These are phyloP conservation scores for Branchinecta lindahli DNA, from an alignment of 1,140 invertebrate genomes.

Conservation along the genomic window DNA sequence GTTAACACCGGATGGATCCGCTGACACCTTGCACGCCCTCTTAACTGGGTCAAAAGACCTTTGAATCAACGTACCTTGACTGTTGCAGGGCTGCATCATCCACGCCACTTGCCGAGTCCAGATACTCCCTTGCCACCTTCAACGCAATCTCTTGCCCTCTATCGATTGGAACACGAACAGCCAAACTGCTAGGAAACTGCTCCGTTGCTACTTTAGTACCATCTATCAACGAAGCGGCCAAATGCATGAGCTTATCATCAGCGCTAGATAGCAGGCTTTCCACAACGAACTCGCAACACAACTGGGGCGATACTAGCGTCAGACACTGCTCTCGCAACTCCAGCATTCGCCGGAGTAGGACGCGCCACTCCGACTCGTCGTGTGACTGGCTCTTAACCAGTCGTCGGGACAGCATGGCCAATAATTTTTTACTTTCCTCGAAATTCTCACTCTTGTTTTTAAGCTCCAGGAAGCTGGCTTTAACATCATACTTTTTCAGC, in stretches of 20 bases:
- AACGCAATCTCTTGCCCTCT: slow-evolving; percentile 40
- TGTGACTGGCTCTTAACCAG: slow-evolving; percentile 34
- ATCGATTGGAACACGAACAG: slow-evolving; percentile 39
- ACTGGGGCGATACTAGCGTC: slow-evolving; percentile 29
- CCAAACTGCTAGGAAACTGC: slow-evolving; percentile 30
- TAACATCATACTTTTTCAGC: slow-evolving; percentile 35
- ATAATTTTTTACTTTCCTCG: slow-evolving; percentile 34
- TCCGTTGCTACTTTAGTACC: slow-evolving; percentile 23
- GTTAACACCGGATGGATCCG: too few species aligned
- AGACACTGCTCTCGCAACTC: slow-evolving; percentile 41
- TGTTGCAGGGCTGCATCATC: slow-evolving; percentile 43
- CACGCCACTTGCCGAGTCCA: slow-evolving; percentile 44
- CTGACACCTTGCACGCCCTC: too few species aligned
- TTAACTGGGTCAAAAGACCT: too few species aligned
- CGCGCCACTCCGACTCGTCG: slow-evolving; percentile 35
- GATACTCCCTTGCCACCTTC: slow-evolving; percentile 45
- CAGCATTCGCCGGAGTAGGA: slow-evolving; percentile 39
- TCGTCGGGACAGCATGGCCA: slow-evolving; percentile 37
- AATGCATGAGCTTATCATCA: slow-evolving; percentile 32
- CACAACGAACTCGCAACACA: slow-evolving; percentile 37
- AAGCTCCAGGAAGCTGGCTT: slow-evolving; percentile 34
- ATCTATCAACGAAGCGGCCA: slow-evolving; percentile 34
- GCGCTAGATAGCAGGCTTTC: slow-evolving; percentile 36
- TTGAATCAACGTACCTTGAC: background rate
- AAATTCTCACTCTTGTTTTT: slow-evolving; percentile 32